Evolutionary conservation across 2,113 vertebrate species (phyloP).

Genomic region (Addax nasomaculatus): DNA sequence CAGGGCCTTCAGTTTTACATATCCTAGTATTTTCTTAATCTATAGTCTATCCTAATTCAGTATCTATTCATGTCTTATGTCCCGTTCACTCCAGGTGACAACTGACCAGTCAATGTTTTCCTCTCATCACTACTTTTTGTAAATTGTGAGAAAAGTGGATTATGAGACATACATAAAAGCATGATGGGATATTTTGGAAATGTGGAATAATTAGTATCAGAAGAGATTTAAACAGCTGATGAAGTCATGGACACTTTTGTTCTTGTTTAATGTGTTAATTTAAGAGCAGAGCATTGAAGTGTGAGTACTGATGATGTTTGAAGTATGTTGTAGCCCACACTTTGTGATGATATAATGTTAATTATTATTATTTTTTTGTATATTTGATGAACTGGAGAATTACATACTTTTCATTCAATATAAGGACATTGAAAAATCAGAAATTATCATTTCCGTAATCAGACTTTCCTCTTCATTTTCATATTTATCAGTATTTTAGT

Average conservation of each 20-base stretch:
- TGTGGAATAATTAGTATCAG: background rate
- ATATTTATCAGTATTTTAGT: background rate
- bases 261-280: background rate
- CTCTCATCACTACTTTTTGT: background rate
- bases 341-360: background rate
- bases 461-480: background rate
- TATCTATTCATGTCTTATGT: background rate
- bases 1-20: background rate
- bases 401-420: background rate
- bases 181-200: background rate
- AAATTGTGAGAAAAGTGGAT: background rate
- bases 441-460: background rate
- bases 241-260: background rate
- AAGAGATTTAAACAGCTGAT: background rate
- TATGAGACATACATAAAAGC: background rate
- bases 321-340: background rate
- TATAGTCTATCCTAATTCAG: background rate
- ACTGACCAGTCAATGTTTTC: background rate
- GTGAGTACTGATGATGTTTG: background rate
- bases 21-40: background rate
- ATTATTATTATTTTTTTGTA: background rate
- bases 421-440: background rate
- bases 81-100: background rate
- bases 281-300: background rate
- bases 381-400: background rate